Evolutionary conservation across 2,113 vertebrate species (phyloP).

Genomic region (Poecilia latipinna): DNA sequence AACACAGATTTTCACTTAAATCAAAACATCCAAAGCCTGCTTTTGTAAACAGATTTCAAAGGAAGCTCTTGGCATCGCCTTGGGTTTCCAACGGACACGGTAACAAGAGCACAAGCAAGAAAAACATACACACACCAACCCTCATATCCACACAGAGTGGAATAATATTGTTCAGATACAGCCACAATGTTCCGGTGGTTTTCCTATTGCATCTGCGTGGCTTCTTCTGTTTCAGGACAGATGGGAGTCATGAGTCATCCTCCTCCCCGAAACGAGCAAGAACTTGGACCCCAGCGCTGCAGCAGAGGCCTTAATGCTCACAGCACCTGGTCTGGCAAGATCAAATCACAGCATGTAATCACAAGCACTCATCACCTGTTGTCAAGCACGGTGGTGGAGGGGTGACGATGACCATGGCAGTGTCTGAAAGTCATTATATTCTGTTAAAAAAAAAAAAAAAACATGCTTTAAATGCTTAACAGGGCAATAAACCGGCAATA

Average conservation of each 20-base stretch:
- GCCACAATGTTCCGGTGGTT: constrained; percentile 67
- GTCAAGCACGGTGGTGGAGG: no score
- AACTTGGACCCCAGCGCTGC: constrained; percentile 6
- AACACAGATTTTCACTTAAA: constrained; percentile 29
- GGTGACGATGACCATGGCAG: no score
- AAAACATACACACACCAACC: constrained; percentile 29
- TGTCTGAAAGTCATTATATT: no score
- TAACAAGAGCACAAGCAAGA: constrained; percentile 14
- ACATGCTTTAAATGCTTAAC: no score
- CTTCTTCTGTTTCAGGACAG: constrained; percentile 66
- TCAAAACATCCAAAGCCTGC: constrained; percentile 46
- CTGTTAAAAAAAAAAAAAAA: no score
- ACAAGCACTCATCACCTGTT: no score
- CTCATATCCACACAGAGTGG: constrained; percentile 21
- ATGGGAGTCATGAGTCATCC: constrained; percentile 69
- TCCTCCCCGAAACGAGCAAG: constrained; percentile 58
- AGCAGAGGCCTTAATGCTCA: not conserved
- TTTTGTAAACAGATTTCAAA: constrained; percentile 36
- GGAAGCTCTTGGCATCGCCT: constrained; percentile 34
- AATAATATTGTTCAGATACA: constrained; percentile 46
- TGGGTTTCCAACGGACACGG: constrained; percentile 8
- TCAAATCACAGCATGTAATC: not conserved
- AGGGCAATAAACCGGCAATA: no score
- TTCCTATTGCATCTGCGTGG: constrained; percentile 34
- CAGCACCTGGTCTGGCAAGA: not conserved